Evolutionary conservation across 1,140 invertebrate species (phyloP).

Genomic region (Caerostris extrusa): DNA sequence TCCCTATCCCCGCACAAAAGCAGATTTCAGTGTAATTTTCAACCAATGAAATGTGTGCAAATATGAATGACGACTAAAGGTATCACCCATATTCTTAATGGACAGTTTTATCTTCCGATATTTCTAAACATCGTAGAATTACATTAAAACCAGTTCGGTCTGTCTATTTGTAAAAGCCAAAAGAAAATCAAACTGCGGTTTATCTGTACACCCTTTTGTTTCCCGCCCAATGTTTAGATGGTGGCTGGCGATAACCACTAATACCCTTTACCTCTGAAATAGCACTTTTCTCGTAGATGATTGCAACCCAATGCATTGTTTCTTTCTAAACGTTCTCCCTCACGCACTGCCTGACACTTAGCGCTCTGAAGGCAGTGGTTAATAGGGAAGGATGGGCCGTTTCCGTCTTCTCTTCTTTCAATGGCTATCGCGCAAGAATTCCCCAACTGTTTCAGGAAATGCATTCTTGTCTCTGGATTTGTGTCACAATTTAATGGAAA

Average conservation of each 20-base stretch:
- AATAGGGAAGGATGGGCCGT: not conserved
- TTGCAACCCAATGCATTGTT: slow-evolving; percentile 38
- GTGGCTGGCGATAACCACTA: not conserved
- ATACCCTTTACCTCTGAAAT: not conserved
- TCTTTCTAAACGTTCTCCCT: not conserved
- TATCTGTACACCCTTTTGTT: slow-evolving; percentile 8
- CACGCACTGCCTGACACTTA: slow-evolving; percentile 20
- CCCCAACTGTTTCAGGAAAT: not conserved
- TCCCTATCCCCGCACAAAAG: no score
- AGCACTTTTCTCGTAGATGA: not conserved
- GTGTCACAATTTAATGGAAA: not conserved
- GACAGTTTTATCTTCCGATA: not conserved
- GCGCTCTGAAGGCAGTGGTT: not conserved
- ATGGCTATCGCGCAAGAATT: not conserved
- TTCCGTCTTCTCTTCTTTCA: not conserved
- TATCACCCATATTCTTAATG: not conserved
- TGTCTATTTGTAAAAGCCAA: not conserved
- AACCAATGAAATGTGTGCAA: not conserved
- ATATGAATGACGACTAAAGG: not conserved
- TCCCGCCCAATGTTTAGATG: slow-evolving; percentile 3
- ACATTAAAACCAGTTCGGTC: not conserved
- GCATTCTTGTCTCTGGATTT: not conserved
- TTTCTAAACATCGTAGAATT: slow-evolving; percentile 17
- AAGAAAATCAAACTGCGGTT: not conserved
- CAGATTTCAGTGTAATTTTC: not conserved